Conservation (phyloP, 2,888 invertebrate genomes). For the Cephus pulcher region DNA sequence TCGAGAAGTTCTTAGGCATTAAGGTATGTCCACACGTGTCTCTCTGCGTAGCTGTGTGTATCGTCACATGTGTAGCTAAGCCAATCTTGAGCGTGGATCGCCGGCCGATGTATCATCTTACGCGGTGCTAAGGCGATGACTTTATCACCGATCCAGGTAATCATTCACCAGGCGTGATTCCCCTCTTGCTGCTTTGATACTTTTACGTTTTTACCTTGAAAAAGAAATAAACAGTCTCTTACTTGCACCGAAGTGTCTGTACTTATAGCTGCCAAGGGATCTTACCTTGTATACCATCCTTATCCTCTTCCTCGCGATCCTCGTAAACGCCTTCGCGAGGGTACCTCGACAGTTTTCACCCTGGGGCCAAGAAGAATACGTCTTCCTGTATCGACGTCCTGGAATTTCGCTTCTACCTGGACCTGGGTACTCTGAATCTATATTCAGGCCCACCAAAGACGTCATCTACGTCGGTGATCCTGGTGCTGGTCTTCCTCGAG, state of each 20-base stretch:
- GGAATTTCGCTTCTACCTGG: background rate
- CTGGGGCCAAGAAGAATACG: background rate
- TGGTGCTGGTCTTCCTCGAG: background rate
- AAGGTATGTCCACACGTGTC: background rate
- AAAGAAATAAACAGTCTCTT: background rate
- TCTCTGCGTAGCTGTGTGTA: background rate
- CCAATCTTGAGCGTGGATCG: constrained; percentile 59
- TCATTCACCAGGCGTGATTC: constrained; percentile 47
- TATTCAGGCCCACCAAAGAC: background rate
- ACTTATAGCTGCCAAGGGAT: background rate
- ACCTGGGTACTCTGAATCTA: background rate
- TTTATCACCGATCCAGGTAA: constrained; percentile 65
- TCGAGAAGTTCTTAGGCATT: background rate
- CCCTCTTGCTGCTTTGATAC: constrained; percentile 12
- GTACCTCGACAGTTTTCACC: background rate
- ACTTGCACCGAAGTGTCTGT: background rate
- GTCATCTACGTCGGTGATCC: background rate
- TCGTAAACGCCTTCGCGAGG: background rate
- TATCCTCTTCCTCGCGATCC: background rate
- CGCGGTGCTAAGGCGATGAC: constrained; percentile 65
- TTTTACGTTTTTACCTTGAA: constrained; percentile 24
- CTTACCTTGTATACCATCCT: background rate
- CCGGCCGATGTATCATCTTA: constrained; percentile 66
- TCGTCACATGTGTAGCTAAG: background rate
- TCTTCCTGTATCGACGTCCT: background rate